Evolutionary conservation across 2,888 invertebrate genomes (phyloP).

Genomic region (Lingula anatina): DNA sequence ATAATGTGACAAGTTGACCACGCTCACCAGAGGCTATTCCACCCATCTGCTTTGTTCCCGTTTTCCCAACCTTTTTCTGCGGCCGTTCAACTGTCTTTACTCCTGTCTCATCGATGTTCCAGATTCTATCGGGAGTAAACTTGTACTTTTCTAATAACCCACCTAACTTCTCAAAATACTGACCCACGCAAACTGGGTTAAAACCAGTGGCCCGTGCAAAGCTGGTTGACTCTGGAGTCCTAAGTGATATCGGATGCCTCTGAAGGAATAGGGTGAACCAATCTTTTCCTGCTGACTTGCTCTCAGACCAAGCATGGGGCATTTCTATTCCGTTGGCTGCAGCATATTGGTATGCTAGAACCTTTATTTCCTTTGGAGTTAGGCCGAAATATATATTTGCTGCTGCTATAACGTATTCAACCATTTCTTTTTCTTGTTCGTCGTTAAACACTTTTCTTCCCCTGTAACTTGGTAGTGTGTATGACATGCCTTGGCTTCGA

Average conservation of each 20-base stretch:
- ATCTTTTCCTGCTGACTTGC: conserved; percentile 3
- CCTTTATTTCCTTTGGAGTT: conserved; percentile 7
- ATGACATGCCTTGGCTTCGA: background rate
- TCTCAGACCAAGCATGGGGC: conserved; percentile 6
- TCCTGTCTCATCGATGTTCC: conserved; percentile 18
- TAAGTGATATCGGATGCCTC: conserved; percentile 4
- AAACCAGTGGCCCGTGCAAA: conserved; percentile 14
- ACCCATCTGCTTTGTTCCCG: conserved; percentile 15
- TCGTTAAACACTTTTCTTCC: conserved; percentile 2
- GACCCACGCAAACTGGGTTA: conserved; percentile 11
- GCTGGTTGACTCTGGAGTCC: conserved; percentile 16
- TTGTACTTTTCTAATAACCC: conserved; percentile 8
- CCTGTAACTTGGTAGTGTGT: too few species aligned
- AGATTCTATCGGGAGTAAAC: conserved; percentile 10
- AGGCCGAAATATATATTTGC: conserved; percentile 11
- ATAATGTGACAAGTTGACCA: conserved; percentile 11
- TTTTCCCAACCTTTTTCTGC: conserved; percentile 7
- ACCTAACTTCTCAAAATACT: conserved; percentile 14
- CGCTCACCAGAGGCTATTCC: conserved; percentile 13
- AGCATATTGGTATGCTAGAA: conserved; percentile 11
- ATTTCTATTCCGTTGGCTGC: conserved; percentile 6
- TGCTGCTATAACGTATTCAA: conserved; percentile 7
- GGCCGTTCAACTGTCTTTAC: conserved; percentile 14
- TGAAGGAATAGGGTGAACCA: background rate
- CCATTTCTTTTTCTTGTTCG: conserved; percentile 1